Base-by-base conservation (phyloP, 2,113 vertebrate genomes). In the Nothobranchius furzeri region DNA sequence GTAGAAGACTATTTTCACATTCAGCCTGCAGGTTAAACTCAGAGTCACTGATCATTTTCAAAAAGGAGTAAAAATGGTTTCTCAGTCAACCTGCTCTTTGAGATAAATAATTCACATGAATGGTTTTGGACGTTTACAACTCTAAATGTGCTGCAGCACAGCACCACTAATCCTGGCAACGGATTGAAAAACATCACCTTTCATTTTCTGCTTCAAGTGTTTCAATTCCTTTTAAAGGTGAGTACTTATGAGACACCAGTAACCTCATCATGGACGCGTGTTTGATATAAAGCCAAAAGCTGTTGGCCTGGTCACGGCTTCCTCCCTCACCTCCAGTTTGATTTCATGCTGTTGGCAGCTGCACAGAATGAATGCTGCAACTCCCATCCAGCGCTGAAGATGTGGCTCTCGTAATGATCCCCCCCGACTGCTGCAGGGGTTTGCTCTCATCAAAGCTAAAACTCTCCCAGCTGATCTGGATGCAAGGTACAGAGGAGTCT, bases 371-470 rank as follows among this genome's bases (percentile, higher is more conserved):
- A 73, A 72, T 42, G 15, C 60, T 60, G 68, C 40, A 71, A 9
- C 37, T 40, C 37, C 63, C 46, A 60, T 70, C 70, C 56, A 43
- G 70, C 67, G 70, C 63, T 24, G 50, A 42, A 79, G 54, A 85
- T 66, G 45, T 78, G 74, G 47, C 25, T 66, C 59, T 64, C 58
- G 77, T 87, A 82, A 84, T 81, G 78, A 88, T 79, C 65, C 47
- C 68, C 60, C 64, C 53, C 8, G 3, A 80, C 60, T 67, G 64
- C 76, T 74, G 57, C 73, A 75, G 77, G 79, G 54, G 68, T 80
- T 67, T 73, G 40, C 65, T 83, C 76, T 82, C 71, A 73, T 85
- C 78, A 78, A 72, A 86, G 70, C 67, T 59, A 79, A 64, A 56
- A 78, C 57, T 36, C 45, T n/a, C 66, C 36, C 25, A 1, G 13